A percentile compares a stretch with the other conserved stretches of the same genome.
Evolutionary conservation across 2,888 invertebrate genomes (phyloP).

Genomic region (Spilosoma lubricipeda): DNA sequence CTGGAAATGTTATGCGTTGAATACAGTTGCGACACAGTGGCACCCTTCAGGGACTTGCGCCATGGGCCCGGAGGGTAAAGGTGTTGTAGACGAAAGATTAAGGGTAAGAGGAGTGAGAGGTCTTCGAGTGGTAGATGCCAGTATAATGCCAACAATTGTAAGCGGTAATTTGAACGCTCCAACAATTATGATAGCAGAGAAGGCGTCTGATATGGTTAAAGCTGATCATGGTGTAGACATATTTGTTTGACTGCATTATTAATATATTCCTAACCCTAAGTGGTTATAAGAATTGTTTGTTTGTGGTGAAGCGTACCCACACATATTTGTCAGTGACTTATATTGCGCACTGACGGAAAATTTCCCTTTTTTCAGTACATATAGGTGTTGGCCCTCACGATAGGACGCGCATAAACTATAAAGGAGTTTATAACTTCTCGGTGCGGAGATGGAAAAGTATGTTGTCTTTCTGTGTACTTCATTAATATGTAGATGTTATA

Average conservation of each 20-base stretch:
- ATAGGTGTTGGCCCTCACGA: too few species aligned
- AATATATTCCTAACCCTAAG: neutral
- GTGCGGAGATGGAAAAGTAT: too few species aligned
- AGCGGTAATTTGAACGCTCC: slow-evolving; percentile 87
- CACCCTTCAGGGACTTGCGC: slow-evolving; percentile 59
- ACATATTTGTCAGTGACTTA: neutral
- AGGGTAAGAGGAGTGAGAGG: slow-evolving; percentile 82
- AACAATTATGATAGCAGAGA: slow-evolving; percentile 87
- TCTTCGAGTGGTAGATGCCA: slow-evolving; percentile 87
- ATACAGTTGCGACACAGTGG: slow-evolving; percentile 58
- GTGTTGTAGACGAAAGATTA: slow-evolving; percentile 62
- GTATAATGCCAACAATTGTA: slow-evolving; percentile 86
- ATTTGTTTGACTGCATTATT: neutral
- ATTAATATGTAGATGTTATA: too few species aligned
- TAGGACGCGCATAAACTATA: too few species aligned
- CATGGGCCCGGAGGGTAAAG: slow-evolving; percentile 50
- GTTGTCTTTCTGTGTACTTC: too few species aligned
- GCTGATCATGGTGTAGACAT: slow-evolving; percentile 20
- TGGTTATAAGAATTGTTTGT: neutral
- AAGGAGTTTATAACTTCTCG: too few species aligned
- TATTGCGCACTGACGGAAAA: too few species aligned
- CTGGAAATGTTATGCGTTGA: slow-evolving; percentile 67
- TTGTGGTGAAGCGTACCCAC: neutral
- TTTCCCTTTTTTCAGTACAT: too few species aligned
- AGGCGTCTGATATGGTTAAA: slow-evolving; percentile 61